A percentile compares a stretch with the other conserved stretches of the same genome.
Conservation (phyloP, 2,888 invertebrate species). For the Chelonus formosanus region DNA sequence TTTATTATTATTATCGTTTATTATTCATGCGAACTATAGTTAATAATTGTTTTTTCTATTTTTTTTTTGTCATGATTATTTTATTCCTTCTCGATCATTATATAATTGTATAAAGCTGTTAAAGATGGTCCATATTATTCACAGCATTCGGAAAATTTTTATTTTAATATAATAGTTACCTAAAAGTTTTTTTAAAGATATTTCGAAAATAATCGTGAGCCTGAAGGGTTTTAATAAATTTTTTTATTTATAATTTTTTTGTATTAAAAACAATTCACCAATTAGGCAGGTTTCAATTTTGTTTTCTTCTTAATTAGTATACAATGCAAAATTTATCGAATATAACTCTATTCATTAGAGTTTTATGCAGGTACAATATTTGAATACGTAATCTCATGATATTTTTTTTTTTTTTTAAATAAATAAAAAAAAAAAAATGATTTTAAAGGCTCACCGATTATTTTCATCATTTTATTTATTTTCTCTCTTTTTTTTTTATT, state of each 20-base stretch:
- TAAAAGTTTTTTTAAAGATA: slow-evolving; percentile 17
- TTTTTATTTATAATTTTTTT: not conserved
- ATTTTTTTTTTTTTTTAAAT: slow-evolving; percentile 2
- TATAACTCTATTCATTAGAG: not conserved
- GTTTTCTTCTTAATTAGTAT: not conserved
- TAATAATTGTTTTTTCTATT: slow-evolving; percentile 15
- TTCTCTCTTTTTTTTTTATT: not conserved
- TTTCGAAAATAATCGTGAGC: slow-evolving; percentile 38
- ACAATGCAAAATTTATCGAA: slow-evolving; percentile 12
- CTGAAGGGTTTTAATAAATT: slow-evolving; percentile 15
- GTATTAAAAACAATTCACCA: not conserved
- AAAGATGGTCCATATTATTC: slow-evolving; percentile 57
- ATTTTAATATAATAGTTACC: slow-evolving; percentile 26
- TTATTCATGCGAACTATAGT: slow-evolving; percentile 9
- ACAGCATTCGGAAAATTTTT: slow-evolving; percentile 52
- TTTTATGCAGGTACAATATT: slow-evolving; percentile 19
- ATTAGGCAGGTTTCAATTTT: not conserved
- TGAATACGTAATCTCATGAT: not conserved
- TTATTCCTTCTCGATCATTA: slow-evolving; percentile 24
- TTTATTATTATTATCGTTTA: slow-evolving; percentile 9
- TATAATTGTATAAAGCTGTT: slow-evolving; percentile 41
- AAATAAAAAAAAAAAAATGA: not conserved
- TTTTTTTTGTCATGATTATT: slow-evolving; percentile 29
- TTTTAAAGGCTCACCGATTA: slow-evolving; percentile 16
- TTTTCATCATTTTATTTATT: not conserved